Percentiles rank a stretch among this genome's conserved stretches.
Evolutionary conservation across 2,113 vertebrate genomes (phyloP).

Genomic region (Zosterops japonicus): DNA sequence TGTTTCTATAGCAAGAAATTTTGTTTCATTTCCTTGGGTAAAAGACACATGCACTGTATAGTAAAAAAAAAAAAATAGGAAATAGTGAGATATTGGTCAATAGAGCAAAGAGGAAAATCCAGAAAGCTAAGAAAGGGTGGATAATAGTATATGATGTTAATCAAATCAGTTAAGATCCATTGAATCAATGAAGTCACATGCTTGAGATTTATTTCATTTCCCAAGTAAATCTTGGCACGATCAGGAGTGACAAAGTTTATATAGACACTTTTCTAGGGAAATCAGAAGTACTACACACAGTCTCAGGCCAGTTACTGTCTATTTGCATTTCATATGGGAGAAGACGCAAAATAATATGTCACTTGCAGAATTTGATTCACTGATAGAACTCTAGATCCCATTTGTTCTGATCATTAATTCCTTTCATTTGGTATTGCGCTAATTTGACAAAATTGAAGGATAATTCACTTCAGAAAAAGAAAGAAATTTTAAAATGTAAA

Average conservation of each 20-base stretch:
- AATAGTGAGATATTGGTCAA: neutral
- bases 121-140: neutral
- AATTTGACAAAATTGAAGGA: neutral
- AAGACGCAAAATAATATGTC: neutral
- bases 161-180: neutral
- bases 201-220: neutral
- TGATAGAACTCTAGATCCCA: neutral
- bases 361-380: neutral
- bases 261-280: neutral
- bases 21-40: neutral
- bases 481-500: neutral
- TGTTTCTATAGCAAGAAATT: slow-evolving; percentile 36
- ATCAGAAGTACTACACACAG: neutral
- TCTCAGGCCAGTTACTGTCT: neutral
- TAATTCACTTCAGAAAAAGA: neutral
- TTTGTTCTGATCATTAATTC: neutral
- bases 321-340: neutral
- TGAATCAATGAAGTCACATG: neutral
- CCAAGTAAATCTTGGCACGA: neutral
- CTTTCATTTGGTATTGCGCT: neutral
- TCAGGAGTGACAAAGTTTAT: neutral
- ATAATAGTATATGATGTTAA: neutral
- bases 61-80: neutral
- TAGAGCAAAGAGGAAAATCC: neutral
- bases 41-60: neutral